phyloP scores from a whole-genome alignment of 2,113 vertebrate species.

The Daphoenositta chrysoptera region DNA sequence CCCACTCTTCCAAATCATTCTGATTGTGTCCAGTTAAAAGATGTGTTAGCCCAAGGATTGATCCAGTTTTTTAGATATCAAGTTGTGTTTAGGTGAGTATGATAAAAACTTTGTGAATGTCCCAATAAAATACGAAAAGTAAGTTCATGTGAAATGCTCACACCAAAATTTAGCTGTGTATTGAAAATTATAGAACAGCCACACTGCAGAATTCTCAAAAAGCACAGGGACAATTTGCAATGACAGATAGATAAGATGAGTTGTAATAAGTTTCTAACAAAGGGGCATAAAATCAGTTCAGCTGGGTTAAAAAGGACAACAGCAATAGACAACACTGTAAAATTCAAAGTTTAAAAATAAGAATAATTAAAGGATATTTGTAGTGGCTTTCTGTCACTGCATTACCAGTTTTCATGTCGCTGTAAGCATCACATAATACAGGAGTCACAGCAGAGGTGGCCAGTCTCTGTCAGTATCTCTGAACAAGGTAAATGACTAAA shows the following conservation, averaged over 20 bases:
- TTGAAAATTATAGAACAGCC: background rate
- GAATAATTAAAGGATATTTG: background rate
- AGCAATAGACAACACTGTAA: background rate
- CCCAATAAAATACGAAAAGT: background rate
- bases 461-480: background rate
- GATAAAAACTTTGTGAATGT: background rate
- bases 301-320: background rate
- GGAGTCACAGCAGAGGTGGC: background rate
- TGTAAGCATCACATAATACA: background rate
- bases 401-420: background rate
- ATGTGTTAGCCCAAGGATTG: background rate
- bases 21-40: background rate
- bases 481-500: background rate
- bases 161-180: background rate
- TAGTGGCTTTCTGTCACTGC: background rate
- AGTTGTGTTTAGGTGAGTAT: background rate
- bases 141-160: background rate
- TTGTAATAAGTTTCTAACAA: background rate
- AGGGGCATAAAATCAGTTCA: background rate
- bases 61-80: background rate
- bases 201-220: background rate
- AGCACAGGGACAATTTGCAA: background rate
- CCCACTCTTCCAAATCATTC: background rate
- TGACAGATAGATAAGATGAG: background rate
- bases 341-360: background rate